phyloP scores from a whole-genome alignment of 2,113 vertebrate species.

The Platysternon megacephalum region DNA sequence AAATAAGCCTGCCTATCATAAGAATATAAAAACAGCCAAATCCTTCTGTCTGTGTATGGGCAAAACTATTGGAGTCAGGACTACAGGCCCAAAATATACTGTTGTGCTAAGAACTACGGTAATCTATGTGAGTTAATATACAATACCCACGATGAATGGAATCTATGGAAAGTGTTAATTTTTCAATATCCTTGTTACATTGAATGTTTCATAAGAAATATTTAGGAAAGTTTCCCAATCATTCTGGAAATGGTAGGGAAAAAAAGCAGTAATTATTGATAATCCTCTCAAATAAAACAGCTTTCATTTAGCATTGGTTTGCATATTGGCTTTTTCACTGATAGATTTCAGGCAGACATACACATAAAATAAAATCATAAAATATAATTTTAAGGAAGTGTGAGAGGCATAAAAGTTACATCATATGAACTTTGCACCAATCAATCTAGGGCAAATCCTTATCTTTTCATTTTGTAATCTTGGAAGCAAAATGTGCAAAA shows the following conservation, averaged over 20 bases:
- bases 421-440: background rate
- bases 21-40: background rate
- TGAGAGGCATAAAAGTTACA: background rate
- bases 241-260: background rate
- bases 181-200: slow-evolving; percentile 9
- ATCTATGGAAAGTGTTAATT: background rate
- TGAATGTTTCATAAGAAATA: slow-evolving; percentile 14
- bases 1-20: background rate
- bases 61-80: background rate
- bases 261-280: slow-evolving; percentile 39
- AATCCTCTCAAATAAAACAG: slow-evolving; percentile 27
- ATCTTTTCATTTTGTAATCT: background rate
- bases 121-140: background rate
- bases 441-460: background rate
- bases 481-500: background rate
- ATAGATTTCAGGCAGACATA: background rate
- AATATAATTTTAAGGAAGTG: background rate
- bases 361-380: background rate
- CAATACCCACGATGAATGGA: background rate
- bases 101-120: background rate
- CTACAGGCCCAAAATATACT: background rate
- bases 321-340: background rate
- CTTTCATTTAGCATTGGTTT: slow-evolving; percentile 1
- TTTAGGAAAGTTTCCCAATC: slow-evolving; percentile 28
- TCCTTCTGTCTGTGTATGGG: background rate